phyloP scores from a whole-genome alignment of 2,888 invertebrate species.

The Geotrupes spiniger region DNA sequence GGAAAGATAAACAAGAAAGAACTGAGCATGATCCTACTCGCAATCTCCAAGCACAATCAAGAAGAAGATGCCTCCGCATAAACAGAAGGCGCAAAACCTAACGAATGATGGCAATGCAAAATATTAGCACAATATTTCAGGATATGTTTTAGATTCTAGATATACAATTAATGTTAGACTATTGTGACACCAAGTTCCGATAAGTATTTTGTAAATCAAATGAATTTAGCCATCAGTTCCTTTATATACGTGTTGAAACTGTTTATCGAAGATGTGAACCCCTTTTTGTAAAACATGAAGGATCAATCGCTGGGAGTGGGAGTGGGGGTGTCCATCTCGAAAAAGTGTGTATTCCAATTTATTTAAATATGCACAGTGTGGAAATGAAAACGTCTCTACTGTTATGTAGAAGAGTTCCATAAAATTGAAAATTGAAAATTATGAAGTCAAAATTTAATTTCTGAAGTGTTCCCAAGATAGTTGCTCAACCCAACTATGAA shows the following conservation, averaged over 20 bases:
- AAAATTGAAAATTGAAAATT: too few species aligned
- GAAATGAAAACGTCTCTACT: too few species aligned
- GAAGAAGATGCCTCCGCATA: conserved; percentile 60
- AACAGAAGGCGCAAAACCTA: conserved; percentile 17
- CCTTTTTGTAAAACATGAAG: too few species aligned
- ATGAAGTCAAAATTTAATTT: too few species aligned
- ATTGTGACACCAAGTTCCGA: conserved; percentile 31
- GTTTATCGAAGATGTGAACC: not conserved
- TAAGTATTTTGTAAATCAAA: conserved; percentile 12
- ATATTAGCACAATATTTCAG: conserved; percentile 32
- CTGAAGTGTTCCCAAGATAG: too few species aligned
- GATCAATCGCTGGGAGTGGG: too few species aligned
- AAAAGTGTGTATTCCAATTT: too few species aligned
- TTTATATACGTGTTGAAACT: not conserved
- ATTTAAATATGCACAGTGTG: too few species aligned
- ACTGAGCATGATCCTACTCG: conserved; percentile 87
- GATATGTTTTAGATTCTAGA: conserved; percentile 28
- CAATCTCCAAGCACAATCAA: conserved; percentile 76
- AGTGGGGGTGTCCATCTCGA: too few species aligned
- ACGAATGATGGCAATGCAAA: conserved; percentile 22
- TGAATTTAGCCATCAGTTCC: conserved; percentile 9
- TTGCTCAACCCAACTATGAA: too few species aligned
- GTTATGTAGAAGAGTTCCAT: too few species aligned
- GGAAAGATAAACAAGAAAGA: conserved; percentile 92
- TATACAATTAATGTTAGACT: conserved; percentile 24